Evolutionary conservation across 2,113 vertebrate species (phyloP), one percentile per base, ranked within the genome.

Genomic region (Calyptommatus sinebrachiatus): DNA sequence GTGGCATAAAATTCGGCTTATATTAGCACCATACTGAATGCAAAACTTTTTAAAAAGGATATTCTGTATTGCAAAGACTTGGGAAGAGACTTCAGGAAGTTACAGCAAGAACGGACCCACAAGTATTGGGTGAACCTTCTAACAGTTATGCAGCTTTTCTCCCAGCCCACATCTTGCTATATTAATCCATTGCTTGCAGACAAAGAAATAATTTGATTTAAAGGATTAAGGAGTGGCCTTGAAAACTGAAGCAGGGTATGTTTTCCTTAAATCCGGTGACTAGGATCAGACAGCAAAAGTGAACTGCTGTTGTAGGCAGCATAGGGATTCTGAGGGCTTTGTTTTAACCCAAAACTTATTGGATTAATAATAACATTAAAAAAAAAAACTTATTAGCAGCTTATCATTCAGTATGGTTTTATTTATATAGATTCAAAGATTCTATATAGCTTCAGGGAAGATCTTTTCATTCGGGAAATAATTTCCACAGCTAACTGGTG

Each of bases 191-290:
- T 1, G 69, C 0, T 53, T 41, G 65, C 71, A 35, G 72, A 45
- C 83, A 87, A 79, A 83, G 84, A 81, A 69, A 0, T 69, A 67
- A 65, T 83, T 60, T 72, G 81, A 60, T 60, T 7, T 74, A 72
- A 89, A 65, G 60, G 84, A 45, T 60, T 71, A 88, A 77, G 8
- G 67, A n/a, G 10, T 73, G 70, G 85, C 70, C 60, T 73, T 62
- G n/a, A 71, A 82, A 79, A 11, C 78, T 48, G 66, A 80, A 86
- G 71, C 24, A 84, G 50, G 35, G 70, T 62, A 57, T 75, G 69
- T 67, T 81, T 84, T 71, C 68, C 78, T 68, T 57, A 16, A 14
- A 16, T 61, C 28, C 67, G 7, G 31, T 77, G 73, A 46, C 67
- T 85, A 57, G 61, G 63, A 74, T 41, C 35, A 41, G 35, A 5